Conservation (phyloP, 2,797 vertebrate species). For the Pseudomugil tenellus region DNA sequence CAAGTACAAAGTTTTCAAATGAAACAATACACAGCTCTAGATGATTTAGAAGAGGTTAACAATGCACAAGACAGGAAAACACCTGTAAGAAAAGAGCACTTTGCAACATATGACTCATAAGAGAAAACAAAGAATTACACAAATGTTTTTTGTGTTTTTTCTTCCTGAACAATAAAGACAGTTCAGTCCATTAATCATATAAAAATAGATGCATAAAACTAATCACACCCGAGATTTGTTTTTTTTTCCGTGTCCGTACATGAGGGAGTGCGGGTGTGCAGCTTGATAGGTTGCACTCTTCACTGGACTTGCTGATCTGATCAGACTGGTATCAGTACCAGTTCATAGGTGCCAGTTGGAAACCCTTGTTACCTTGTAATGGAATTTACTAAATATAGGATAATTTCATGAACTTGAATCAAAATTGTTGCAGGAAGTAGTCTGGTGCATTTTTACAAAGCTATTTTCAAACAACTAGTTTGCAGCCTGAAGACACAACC, state of each 20-base stretch:
- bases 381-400: not conserved
- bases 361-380: not conserved
- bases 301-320: not conserved
- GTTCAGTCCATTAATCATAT: not conserved
- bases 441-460: not conserved
- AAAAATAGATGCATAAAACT: not conserved
- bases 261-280: too few relatives aligned
- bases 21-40: constrained; percentile 38
- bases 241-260: not conserved
- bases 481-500: not conserved
- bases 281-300: not conserved
- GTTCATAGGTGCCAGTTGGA: not conserved
- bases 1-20: constrained; percentile 23
- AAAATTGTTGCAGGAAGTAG: not conserved
- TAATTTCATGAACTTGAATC: not conserved
- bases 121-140: not conserved
- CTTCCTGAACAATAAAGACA: not conserved
- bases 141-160: not conserved
- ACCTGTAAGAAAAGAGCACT: not conserved
- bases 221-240: not conserved
- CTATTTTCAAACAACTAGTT: not conserved
- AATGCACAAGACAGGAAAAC: constrained; percentile 35
- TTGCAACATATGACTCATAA: not conserved
- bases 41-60: constrained; percentile 33
- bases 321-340: not conserved